These are phyloP conservation scores for Papilio protenor DNA, from an alignment of 2,888 invertebrate genomes.

Conservation along the genomic window DNA sequence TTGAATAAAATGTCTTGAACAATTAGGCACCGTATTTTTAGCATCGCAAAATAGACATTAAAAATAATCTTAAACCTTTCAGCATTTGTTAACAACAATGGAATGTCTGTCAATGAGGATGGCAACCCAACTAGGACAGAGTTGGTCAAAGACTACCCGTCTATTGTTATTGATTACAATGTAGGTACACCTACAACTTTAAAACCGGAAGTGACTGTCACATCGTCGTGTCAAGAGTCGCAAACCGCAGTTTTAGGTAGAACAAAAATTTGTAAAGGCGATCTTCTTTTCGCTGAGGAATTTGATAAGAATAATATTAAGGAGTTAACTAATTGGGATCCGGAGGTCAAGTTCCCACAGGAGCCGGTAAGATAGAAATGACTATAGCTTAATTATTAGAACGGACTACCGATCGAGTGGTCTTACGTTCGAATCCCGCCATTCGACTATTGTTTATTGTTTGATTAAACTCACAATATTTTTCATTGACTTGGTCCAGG, in stretches of 20 bases:
- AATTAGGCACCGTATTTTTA: no score
- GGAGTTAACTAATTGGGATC: conserved; percentile 75
- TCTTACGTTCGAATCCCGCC: no score
- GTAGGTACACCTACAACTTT: conserved; percentile 21
- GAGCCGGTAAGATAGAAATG: conserved; percentile 81
- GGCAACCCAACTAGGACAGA: conserved; percentile 19
- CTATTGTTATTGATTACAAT: neutral
- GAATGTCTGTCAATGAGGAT: conserved; percentile 54
- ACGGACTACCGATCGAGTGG: no score
- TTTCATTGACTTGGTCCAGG: no score
- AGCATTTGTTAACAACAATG: conserved; percentile 72
- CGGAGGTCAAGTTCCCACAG: conserved; percentile 82
- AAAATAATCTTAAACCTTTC: conserved; percentile 46
- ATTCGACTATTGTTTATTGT: no score
- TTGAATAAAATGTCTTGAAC: no score
- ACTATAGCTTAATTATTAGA: no score
- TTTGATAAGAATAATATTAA: conserved; percentile 61
- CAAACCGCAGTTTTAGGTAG: conserved; percentile 62
- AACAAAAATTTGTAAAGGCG: conserved; percentile 75
- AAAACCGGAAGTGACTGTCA: conserved; percentile 41
- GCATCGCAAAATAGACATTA: neutral
- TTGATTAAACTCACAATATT: no score
- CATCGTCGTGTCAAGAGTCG: conserved; percentile 58
- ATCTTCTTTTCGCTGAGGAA: conserved; percentile 85
- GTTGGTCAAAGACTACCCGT: neutral